Base-by-base conservation (phyloP, 2,797 vertebrate species). In the Staurois parvus region DNA sequence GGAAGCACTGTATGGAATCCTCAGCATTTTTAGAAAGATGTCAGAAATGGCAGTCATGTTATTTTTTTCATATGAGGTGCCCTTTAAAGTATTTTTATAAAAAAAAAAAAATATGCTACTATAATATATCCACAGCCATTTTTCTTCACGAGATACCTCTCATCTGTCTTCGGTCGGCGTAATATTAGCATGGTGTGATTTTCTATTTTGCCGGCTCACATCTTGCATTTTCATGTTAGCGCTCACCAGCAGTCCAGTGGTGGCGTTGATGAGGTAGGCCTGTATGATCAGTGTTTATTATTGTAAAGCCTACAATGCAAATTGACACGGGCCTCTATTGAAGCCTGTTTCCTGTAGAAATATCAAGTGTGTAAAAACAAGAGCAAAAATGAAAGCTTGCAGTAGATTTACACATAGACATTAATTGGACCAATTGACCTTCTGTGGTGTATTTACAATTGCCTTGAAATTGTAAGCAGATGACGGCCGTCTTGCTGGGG, bases 401-500 rank as follows among this genome's bases (percentile, higher is more conserved):
- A 92, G 94, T 94, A 96, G 94, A 95, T 96, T 96, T 93, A 91
- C 95, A 96, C 96, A 96, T 95, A 92, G 94, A 96, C 95, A 94
- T 92, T 93, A 97, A 98, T 96, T 96, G 96, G 94, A 90, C 94
- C 95, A 96, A 95, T 97, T 98, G 97, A 98, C 97, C 97, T 96
- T 95, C 92, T 92, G 93, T 92, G 94, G 94, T 95, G 95, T 95
- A 95, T 93, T 95, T 95, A 95, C 96, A 99, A 97, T 97, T 97
- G 95, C 95, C 92, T 94, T 89, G 90, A 95, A 95, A 98, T 98
- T 97, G 96, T 97, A 96, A 98, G 96, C 97, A 98, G 97, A 98
- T 98, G 97, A 94, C 91, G 90, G 92, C 93, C 84, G 91, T 92
- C 87, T 93, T 90, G 89, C 93, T 94, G 95, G 93, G 94, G 95